Conservation (phyloP, 1,140 invertebrate species). For the Zaprionus camerounensis region DNA sequence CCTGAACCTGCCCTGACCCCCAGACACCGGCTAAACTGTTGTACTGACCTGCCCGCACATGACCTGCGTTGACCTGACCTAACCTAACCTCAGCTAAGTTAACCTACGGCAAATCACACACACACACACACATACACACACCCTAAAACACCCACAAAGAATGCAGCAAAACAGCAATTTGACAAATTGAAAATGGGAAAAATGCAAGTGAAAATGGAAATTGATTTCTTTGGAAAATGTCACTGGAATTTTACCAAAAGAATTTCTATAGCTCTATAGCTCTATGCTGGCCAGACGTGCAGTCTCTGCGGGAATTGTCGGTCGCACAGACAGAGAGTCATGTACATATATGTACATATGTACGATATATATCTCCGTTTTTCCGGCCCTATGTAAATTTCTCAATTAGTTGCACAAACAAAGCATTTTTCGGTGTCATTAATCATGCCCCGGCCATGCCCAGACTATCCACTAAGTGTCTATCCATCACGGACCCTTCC, state of each 20-base stretch:
- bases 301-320: slow-evolving; percentile 21
- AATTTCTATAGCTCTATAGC: slow-evolving; percentile 27
- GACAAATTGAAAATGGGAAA: slow-evolving; percentile 32
- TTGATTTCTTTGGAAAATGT: slow-evolving; percentile 49
- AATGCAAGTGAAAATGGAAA: slow-evolving; percentile 44
- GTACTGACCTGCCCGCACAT: slow-evolving; percentile 1
- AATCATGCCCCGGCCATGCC: slow-evolving; percentile 39
- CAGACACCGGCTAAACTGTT: slow-evolving; percentile 1
- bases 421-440: slow-evolving; percentile 53
- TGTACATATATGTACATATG: no score
- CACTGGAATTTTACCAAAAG: slow-evolving; percentile 59
- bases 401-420: slow-evolving; percentile 61
- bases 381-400: slow-evolving; percentile 49
- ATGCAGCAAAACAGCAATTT: slow-evolving; percentile 21
- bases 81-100: slow-evolving; percentile 9
- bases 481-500: slow-evolving; percentile 25
- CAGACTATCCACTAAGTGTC: slow-evolving; percentile 44
- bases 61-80: neutral
- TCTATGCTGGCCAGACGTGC: slow-evolving; percentile 6
- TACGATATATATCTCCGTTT: neutral
- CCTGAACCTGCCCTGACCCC: neutral
- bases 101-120: slow-evolving; percentile 30
- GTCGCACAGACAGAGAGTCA: neutral
- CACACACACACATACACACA: neutral
- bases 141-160: slow-evolving; percentile 6